Evolutionary conservation across 2,888 invertebrate genomes (phyloP).

Genomic region (Vannuccia rotundouncinata): DNA sequence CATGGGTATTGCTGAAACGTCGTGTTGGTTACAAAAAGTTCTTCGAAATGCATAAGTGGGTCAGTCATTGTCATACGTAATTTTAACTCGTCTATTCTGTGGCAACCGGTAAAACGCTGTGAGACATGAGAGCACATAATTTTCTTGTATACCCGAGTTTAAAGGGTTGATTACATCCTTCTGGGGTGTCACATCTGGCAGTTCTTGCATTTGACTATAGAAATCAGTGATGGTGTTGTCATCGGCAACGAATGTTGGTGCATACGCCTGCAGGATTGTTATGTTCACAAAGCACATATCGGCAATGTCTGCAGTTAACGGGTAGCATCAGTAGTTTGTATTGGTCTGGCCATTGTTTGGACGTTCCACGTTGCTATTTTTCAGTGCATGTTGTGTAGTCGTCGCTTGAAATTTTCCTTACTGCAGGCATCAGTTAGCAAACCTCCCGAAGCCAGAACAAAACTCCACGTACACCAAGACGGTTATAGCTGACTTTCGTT

Average conservation of each 20-base stretch:
- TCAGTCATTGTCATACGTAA: constrained; percentile 34
- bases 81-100: constrained; percentile 13
- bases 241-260: constrained; percentile 39
- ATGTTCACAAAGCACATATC: constrained; percentile 38
- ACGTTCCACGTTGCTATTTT: constrained; percentile 19
- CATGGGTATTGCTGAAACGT: constrained; percentile 31
- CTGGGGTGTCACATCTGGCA: constrained; percentile 39
- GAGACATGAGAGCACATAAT: too few relatives aligned
- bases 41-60: constrained; percentile 36
- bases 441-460: background rate
- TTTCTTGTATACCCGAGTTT: too few relatives aligned
- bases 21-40: constrained; percentile 31
- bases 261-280: constrained; percentile 41
- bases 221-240: constrained; percentile 33
- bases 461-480: background rate
- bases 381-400: constrained; percentile 11
- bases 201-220: constrained; percentile 27
- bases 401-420: constrained; percentile 9
- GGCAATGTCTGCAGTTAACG: background rate
- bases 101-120: background rate
- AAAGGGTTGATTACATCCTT: constrained; percentile 36
- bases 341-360: background rate
- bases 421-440: background rate
- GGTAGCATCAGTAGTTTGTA: background rate
- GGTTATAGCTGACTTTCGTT: too few relatives aligned